Base-by-base conservation (phyloP, 1,140 invertebrate genomes). In the Archegozetes longisetosus region DNA sequence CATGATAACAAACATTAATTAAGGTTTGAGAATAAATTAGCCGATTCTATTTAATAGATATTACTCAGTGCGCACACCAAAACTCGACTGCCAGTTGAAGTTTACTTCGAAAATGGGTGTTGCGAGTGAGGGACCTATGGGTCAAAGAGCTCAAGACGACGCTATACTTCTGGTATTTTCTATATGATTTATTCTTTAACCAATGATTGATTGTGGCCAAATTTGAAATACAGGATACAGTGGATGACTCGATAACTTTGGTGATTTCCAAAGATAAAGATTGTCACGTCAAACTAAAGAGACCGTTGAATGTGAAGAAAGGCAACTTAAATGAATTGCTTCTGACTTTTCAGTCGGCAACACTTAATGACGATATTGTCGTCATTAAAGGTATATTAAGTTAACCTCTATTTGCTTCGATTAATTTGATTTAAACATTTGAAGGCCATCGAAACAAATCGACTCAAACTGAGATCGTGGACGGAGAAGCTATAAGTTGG, bases 201-300 rank as follows among this genome's bases (percentile, higher is more conserved):
- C 3, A 53, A 3, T 25, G 25, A 26, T 53, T 4, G 13, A 12
- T 53, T 12, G 25, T 32, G n/a, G 22, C 26, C 22, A 2, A 24
- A 1, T 51, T 20, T 3, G n/a, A 47, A 14, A 14, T 55, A 46
- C 13, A 58, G 57, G 63, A 64, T 29, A 64, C 63, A 13, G 58
- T 64, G 23, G 63, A 64, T 29, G 63, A 64, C 25, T 63, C 63
- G 1, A 54, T 66, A 22, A 48, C 50, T 6, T 58, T 66, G 25
- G 55, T 56, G 12, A 64, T 66, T 20, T 55, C 64, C 12, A 67
- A 66, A 23, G 68, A 69, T n/a, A 69, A 68, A 49, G 68, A 69
- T 50, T 66, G 67, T 40, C 53, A 61, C 28, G 49, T 69, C 23
- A 63, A 63, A 50, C 54, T 69, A 3, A 62, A 63, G 23, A 66